phyloP scores from a whole-genome alignment of 1,140 invertebrate species.

The Sarcophaga peregrina region DNA sequence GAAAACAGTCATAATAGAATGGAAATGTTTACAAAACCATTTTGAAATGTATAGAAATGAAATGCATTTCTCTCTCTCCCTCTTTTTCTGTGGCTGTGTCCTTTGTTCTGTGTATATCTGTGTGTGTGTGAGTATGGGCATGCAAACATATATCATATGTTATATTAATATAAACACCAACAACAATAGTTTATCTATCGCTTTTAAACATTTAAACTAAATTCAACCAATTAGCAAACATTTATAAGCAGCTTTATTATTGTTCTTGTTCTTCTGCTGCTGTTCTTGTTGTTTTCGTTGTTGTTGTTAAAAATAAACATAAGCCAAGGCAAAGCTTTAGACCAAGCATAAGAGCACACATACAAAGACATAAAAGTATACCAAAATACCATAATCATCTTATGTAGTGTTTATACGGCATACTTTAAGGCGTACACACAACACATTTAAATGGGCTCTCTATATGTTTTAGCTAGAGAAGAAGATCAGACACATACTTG shows the following conservation, averaged over 20 bases:
- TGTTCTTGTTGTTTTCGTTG: no score
- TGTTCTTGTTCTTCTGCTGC: background rate
- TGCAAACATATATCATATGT: background rate
- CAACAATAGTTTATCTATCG: constrained; percentile 16
- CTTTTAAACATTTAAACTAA: background rate
- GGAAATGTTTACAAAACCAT: background rate
- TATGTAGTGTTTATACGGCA: background rate
- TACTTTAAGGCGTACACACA: background rate
- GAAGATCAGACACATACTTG: no score
- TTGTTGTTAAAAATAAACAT: background rate
- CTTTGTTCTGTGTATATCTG: background rate
- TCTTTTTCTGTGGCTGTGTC: background rate
- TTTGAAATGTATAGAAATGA: background rate
- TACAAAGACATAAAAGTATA: background rate
- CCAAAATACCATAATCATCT: background rate
- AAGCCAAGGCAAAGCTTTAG: background rate
- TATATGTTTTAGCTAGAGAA: no score
- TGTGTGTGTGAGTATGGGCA: background rate
- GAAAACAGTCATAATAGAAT: background rate
- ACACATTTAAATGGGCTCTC: no score
- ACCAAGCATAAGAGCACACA: background rate
- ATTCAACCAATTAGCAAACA: constrained; percentile 20
- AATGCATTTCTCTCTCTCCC: no score
- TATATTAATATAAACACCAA: constrained; percentile 14
- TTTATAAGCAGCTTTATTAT: constrained; percentile 25